Evolutionary conservation across 2,888 invertebrate species (phyloP).

Genomic region (Cosmorhoe ocellata): DNA sequence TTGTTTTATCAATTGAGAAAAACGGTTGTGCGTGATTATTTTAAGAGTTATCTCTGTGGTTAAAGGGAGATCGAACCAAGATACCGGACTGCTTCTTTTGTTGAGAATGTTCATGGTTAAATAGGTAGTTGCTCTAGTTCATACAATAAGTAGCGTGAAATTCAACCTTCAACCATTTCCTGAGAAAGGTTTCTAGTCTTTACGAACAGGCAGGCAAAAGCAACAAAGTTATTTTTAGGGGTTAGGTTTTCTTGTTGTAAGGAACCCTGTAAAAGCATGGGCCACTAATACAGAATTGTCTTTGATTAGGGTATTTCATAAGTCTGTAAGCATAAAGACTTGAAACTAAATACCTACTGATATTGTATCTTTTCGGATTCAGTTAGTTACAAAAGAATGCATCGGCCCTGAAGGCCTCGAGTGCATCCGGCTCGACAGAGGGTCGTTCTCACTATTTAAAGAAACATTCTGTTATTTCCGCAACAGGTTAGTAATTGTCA

Average conservation of each 20-base stretch:
- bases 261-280: too few relatives aligned
- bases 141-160: too few relatives aligned
- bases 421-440: constrained; percentile 69
- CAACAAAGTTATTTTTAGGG: too few relatives aligned
- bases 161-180: too few relatives aligned
- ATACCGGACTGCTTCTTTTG: too few relatives aligned
- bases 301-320: constrained; percentile 1
- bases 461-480: constrained; percentile 67
- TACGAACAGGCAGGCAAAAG: too few relatives aligned
- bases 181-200: too few relatives aligned
- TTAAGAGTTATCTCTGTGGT: background rate
- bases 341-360: too few relatives aligned
- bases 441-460: constrained; percentile 73
- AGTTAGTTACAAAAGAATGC: constrained; percentile 25
- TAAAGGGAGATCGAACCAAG: background rate
- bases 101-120: too few relatives aligned
- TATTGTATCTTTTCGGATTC: constrained; percentile 1
- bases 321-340: background rate
- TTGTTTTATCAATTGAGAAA: constrained; percentile 11
- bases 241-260: too few relatives aligned
- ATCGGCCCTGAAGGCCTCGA: constrained; percentile 60
- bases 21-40: background rate
- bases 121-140: too few relatives aligned
- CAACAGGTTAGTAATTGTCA: constrained; percentile 54
- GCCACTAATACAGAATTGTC: too few relatives aligned